Evolutionary conservation across 2,113 vertebrate genomes (phyloP).

Genomic region (Cyphomyrus discorhynchus): DNA sequence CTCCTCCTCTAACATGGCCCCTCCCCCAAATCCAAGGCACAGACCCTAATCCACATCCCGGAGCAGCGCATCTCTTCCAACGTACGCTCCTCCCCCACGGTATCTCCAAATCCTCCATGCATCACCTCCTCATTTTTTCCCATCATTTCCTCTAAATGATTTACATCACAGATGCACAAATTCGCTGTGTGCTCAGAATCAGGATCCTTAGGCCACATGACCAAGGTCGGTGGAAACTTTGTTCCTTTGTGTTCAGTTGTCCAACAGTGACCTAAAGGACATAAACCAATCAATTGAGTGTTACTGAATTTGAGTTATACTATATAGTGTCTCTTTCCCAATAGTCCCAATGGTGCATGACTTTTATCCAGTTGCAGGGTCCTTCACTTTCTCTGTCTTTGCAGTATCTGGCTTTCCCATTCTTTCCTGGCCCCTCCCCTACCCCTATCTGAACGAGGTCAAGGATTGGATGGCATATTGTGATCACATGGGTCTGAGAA

Average conservation of each 20-base stretch:
- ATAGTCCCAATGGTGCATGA: neutral
- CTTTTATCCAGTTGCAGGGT: neutral
- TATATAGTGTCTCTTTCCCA: constrained; percentile 22
- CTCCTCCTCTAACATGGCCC: constrained; percentile 40
- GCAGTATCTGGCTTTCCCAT: neutral
- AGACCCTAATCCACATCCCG: neutral
- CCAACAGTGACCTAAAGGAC: constrained; percentile 35
- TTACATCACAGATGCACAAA: neutral
- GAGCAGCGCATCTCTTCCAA: neutral
- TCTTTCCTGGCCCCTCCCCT: neutral
- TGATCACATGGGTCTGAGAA: neutral
- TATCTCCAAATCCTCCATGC: neutral
- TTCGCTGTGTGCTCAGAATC: neutral
- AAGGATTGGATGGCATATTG: neutral
- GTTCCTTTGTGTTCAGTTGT: constrained; percentile 43
- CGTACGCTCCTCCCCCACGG: constrained; percentile 34
- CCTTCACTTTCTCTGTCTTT: neutral
- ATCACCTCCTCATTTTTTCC: neutral
- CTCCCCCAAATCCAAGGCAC: constrained; percentile 26
- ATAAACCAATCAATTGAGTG: constrained; percentile 57
- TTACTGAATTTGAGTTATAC: constrained; percentile 37
- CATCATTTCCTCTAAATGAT: constrained; percentile 42
- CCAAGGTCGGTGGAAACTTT: neutral
- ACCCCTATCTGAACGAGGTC: neutral
- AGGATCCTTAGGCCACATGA: neutral